A percentile compares a stretch with the other conserved stretches of the same genome.
Evolutionary conservation across 2,888 invertebrate species (phyloP).

Genomic region (Pyrrhosoma nymphula): DNA sequence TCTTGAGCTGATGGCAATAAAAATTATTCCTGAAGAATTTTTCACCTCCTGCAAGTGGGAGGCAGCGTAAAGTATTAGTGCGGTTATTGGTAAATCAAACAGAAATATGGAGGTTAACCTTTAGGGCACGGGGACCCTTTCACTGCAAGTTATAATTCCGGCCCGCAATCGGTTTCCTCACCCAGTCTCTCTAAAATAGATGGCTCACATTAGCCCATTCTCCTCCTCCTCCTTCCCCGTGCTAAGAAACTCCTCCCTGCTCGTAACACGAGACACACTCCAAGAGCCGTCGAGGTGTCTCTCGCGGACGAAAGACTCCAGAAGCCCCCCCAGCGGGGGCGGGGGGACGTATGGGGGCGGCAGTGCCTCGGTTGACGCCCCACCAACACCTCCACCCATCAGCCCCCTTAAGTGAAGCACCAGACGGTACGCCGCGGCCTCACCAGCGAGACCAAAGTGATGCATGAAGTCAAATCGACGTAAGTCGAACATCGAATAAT

Average conservation of each 20-base stretch:
- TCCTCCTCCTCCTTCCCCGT: not conserved
- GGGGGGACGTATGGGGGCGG: not conserved
- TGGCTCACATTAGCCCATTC: not conserved
- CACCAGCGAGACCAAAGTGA: not conserved
- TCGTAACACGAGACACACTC: conserved; percentile 10
- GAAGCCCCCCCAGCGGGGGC: not conserved
- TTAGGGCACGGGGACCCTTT: too few relatives aligned
- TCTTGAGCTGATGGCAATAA: too few relatives aligned
- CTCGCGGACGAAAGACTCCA: conserved; percentile 7
- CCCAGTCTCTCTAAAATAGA: not conserved
- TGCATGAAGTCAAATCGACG: not conserved
- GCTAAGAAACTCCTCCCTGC: not conserved
- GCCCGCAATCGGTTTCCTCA: not conserved
- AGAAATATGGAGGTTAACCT: not conserved
- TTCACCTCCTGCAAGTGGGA: too few relatives aligned
- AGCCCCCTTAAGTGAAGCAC: not conserved
- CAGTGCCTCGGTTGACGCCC: not conserved
- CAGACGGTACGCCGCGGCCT: not conserved
- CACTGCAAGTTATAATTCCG: not conserved
- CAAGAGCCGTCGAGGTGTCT: conserved; percentile 30
- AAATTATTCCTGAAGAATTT: too few relatives aligned
- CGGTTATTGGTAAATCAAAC: not conserved
- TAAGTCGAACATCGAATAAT: too few relatives aligned
- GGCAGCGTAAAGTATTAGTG: not conserved
- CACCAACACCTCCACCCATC: not conserved